Base-by-base conservation (phyloP, 2,113 vertebrate genomes). In the Macquaria ambigua region DNA sequence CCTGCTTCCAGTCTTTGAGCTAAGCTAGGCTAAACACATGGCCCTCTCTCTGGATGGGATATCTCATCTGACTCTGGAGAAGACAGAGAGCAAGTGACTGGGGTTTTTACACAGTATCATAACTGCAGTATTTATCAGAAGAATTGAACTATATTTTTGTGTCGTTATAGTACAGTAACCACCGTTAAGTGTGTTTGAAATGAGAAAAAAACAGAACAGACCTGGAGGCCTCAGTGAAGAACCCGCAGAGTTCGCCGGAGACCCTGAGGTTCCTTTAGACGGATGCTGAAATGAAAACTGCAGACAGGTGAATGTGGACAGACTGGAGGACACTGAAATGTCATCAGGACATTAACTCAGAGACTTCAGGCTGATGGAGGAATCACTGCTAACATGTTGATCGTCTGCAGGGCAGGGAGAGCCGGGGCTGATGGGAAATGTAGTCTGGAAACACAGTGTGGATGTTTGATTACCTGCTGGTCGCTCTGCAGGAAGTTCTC, bases 401-500 rank as follows among this genome's bases (percentile, higher is more conserved):
- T 37, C 31, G 34, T 63, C 31, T 11, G n/a, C 25, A 31, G 43
- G 43, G 20, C 10, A 39, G 52, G 15, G 68, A 20, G 28, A 14
- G 3, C 39, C 9, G 52, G 28, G 55, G 68, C 68, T 77, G 34
- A 48, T 77, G 63, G 85, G 66, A 83, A 71, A 83, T 46, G 0
- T 25, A 78, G 70, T 73, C 37, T 69, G 61, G 41, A 34, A 34
- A 48, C 39, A 69, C 25, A 6, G 25, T 21, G n/a, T 28, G 72
- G 6, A 8, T 20, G 55, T 5, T 0, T 0, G 34, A 23, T 50
- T 66, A 93, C 92, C 87, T 89, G 85, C 23, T 63, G 12, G 2
- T 37, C 8, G 8, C 34, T 62, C 70, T 87, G 88, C 37, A 92
- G 79, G 82, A 84, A 81, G 90, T 93, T 92, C 58, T 96, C 93